phyloP scores from a whole-genome alignment of 2,113 vertebrate species.

The Canis aureus region DNA sequence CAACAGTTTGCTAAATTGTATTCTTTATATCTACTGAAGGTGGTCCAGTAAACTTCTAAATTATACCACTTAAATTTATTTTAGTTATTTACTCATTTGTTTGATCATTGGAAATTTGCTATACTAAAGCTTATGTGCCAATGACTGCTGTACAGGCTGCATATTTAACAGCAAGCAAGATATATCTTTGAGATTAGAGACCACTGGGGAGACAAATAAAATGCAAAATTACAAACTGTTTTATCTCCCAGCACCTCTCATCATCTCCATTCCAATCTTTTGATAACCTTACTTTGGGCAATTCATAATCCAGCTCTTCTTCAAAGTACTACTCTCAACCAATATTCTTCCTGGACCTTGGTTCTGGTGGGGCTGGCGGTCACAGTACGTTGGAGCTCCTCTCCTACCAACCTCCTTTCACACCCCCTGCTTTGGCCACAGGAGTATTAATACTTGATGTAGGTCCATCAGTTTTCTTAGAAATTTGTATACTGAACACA shows the following conservation, averaged over 20 bases:
- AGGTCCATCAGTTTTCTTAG: background rate
- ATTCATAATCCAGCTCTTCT: background rate
- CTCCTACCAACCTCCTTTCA: background rate
- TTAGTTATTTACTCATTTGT: background rate
- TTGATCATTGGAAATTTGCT: conserved; percentile 8
- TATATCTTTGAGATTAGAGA: background rate
- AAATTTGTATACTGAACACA: background rate
- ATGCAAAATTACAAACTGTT: background rate
- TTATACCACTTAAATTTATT: background rate
- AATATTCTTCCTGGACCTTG: background rate
- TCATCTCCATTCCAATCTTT: background rate
- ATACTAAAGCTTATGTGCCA: background rate
- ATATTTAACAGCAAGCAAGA: background rate
- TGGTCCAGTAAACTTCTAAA: background rate
- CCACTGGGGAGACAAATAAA: background rate
- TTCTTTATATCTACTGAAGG: background rate
- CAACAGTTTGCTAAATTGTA: background rate
- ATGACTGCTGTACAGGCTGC: background rate
- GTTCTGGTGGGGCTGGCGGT: background rate
- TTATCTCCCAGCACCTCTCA: background rate
- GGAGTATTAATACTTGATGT: background rate
- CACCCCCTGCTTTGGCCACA: background rate
- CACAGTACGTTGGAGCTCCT: background rate
- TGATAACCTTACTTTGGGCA: background rate
- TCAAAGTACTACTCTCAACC: background rate